These are phyloP conservation scores for Catocala nupta DNA, from an alignment of 2,888 invertebrate species.

Conservation along the genomic window DNA sequence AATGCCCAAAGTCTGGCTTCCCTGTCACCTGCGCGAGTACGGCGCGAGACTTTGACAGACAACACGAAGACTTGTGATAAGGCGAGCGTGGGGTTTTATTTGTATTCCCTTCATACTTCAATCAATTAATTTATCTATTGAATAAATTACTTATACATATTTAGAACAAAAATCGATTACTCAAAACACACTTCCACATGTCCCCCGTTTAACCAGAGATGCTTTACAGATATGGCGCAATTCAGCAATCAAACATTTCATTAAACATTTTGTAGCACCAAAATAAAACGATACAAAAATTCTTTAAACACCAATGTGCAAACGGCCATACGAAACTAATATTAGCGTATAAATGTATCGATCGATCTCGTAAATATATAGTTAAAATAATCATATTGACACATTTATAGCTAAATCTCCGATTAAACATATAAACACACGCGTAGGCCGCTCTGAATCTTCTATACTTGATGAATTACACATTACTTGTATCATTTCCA, in stretches of 20 bases:
- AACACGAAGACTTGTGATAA: too few species aligned
- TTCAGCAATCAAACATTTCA: not conserved
- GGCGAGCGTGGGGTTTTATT: too few species aligned
- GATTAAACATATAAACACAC: slow-evolving; percentile 30
- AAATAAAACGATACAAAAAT: not conserved
- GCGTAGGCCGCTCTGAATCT: slow-evolving; percentile 6
- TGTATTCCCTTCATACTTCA: too few species aligned
- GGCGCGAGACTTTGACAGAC: too few species aligned
- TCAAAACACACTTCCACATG: too few species aligned
- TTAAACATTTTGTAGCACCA: not conserved
- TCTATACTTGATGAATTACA: slow-evolving; percentile 1
- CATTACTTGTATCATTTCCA: not conserved
- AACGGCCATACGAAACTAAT: slow-evolving; percentile 36
- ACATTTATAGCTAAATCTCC: slow-evolving; percentile 37
- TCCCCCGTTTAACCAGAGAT: too few species aligned
- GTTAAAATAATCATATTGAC: slow-evolving; percentile 47
- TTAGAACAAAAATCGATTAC: too few species aligned
- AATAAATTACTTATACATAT: too few species aligned
- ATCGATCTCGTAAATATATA: slow-evolving; percentile 38
- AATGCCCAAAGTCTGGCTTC: too few species aligned
- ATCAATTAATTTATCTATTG: too few species aligned
- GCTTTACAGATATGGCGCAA: too few species aligned
- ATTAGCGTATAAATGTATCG: slow-evolving; percentile 33
- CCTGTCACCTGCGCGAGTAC: too few species aligned
- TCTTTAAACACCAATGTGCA: slow-evolving; percentile 9